These are phyloP conservation scores for Hystrix cristata DNA, from an alignment of 2,113 vertebrate species.

Conservation along the genomic window DNA sequence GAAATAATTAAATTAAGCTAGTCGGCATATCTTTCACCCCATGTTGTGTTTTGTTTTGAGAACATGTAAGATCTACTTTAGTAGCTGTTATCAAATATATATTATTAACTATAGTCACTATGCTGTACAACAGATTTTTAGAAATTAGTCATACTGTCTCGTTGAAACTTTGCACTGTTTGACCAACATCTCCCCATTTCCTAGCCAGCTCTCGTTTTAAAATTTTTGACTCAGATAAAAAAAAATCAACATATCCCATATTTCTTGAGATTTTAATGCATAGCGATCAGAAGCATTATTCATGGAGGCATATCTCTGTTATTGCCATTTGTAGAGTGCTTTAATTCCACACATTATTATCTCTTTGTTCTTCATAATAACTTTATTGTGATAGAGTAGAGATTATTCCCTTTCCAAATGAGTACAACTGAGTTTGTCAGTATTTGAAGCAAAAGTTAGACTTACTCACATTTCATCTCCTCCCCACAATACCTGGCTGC, in stretches of 20 bases:
- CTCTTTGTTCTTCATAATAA: background rate
- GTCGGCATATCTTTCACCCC: background rate
- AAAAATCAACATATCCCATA: background rate
- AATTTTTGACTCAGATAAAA: background rate
- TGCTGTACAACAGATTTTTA: background rate
- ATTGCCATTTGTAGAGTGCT: background rate
- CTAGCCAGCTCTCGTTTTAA: background rate
- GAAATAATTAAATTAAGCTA: background rate
- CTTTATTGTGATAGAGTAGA: background rate
- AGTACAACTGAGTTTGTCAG: background rate
- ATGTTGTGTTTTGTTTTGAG: background rate
- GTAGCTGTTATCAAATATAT: background rate
- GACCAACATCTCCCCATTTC: background rate
- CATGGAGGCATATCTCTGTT: background rate
- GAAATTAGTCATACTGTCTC: background rate
- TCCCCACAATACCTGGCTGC: background rate
- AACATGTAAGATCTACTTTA: background rate
- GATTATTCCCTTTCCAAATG: background rate
- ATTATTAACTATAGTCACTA: background rate
- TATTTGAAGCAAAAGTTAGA: conserved; percentile 4
- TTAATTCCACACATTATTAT: background rate
- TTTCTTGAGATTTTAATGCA: background rate
- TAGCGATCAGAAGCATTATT: background rate
- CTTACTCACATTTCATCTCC: background rate
- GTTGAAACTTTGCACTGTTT: background rate